Conservation (phyloP, 2,797 vertebrate species). For the Acrossocheilus wenchowensis region DNA sequence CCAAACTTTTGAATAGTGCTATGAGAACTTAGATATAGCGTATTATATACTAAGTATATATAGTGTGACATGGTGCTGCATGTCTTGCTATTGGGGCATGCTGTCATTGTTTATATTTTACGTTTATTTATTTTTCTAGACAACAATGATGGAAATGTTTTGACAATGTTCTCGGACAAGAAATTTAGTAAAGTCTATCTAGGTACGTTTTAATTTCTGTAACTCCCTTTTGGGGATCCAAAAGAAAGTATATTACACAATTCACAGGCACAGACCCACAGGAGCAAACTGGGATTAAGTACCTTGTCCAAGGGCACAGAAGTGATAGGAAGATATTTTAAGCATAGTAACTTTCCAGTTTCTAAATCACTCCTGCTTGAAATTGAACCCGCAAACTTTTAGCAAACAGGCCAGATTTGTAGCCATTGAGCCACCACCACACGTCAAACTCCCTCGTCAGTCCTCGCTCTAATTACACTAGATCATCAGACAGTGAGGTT, state of each 20-base stretch:
- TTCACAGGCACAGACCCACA: not conserved
- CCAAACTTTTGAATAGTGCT: not conserved
- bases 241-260: constrained; percentile 27
- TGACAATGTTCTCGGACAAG: not conserved
- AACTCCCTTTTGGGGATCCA: not conserved
- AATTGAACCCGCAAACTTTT: constrained; percentile 21
- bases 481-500: constrained; percentile 10
- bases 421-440: constrained; percentile 1
- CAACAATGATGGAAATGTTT: not conserved
- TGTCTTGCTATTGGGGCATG: not conserved
- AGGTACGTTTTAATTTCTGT: not conserved
- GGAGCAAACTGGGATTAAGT: constrained; percentile 23
- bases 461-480: constrained; percentile 25
- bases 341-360: constrained; percentile 21
- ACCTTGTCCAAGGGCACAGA: constrained; percentile 4
- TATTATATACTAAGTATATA: not conserved
- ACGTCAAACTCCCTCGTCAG: not conserved
- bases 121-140: too few relatives aligned
- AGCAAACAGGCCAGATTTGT: not conserved
- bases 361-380: constrained; percentile 35
- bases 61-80: not conserved
- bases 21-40: not conserved
- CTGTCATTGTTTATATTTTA: not conserved
- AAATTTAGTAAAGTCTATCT: not conserved
- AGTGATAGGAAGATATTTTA: constrained; percentile 34